Base-by-base conservation (phyloP, 2,888 invertebrate genomes). In the Zelleria hepariella region DNA sequence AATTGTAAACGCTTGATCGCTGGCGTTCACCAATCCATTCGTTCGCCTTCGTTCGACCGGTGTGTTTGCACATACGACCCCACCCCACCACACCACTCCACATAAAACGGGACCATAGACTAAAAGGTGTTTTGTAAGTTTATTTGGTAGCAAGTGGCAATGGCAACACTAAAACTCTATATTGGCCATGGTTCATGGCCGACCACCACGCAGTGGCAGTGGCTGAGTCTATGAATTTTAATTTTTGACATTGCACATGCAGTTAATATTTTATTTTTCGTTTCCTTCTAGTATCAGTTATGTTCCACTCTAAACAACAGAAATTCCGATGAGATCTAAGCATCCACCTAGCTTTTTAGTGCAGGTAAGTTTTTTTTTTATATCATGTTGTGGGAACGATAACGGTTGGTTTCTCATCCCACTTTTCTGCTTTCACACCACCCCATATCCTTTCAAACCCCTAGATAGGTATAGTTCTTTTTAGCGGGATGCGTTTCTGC, bases 381-480 rank as follows among this genome's bases (percentile, higher is more conserved):
- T 7, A 53, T 20, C 51, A 51, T 42, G 26, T 18, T 54, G 26
- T n/a, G 60, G 64, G 61, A 64, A 60, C 68, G 64, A 66, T 62
- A 68, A 69, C 66, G 71, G 71, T 59, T 76, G 73, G 73, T 77
- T 72, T 75, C 75, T 74, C 77, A 78, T 80, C 75, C 77, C 74
- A 78, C 77, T 77, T 79, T 75, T 75, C 72, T 75, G 76, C 81
- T 79, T 81, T 81, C 73, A 75, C 76, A 73, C 73, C 71, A 57
- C 62, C 58, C 62, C 54, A 25, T 69, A 72, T 70, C 70, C 71
- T 77, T 76, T 71, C 70, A 72, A 75, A 75, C 74, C 76, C 75
- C 74, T 73, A 75, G 74, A 68, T 68, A 69, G 64, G 15, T 42
- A 42, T 42, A 76, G 68, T 72, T 77, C 64, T 73, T 73, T 67